Conservation (phyloP, 2,888 invertebrate genomes). For the Sinotaia quadrata region DNA sequence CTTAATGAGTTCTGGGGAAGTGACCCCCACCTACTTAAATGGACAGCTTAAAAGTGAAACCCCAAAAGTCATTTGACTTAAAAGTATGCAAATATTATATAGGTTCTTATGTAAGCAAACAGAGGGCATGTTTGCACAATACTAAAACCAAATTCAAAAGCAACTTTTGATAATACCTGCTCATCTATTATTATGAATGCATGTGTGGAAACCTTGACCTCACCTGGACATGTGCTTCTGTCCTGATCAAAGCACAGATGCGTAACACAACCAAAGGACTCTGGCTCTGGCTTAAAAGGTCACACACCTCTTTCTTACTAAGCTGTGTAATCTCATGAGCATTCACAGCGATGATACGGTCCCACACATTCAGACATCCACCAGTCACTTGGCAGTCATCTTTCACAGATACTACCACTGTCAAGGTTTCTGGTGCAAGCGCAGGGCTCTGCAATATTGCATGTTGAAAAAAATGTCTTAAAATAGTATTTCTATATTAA, state of each 20-base stretch:
- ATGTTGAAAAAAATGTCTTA: background rate
- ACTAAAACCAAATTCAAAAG: no score
- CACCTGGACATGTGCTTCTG: constrained; percentile 15
- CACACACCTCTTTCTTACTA: background rate
- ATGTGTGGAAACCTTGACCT: background rate
- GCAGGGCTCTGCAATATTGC: background rate
- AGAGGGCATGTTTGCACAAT: no score
- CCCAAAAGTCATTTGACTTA: no score
- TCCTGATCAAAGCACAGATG: constrained; percentile 11
- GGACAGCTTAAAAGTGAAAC: no score
- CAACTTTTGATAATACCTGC: no score
- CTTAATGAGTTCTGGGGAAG: no score
- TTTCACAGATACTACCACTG: constrained; percentile 3
- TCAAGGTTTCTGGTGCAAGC: background rate
- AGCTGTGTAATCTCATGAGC: background rate
- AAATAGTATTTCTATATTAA: background rate
- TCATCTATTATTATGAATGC: no score
- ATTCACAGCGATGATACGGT: constrained; percentile 14
- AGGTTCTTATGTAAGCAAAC: no score
- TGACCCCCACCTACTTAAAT: no score
- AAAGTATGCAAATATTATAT: no score
- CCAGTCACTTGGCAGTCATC: background rate
- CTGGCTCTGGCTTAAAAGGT: background rate
- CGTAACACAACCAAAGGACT: background rate
- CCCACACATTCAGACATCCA: background rate